These are phyloP conservation scores for Morone chrysops DNA, from an alignment of 2,113 vertebrate species.

Conservation along the genomic window DNA sequence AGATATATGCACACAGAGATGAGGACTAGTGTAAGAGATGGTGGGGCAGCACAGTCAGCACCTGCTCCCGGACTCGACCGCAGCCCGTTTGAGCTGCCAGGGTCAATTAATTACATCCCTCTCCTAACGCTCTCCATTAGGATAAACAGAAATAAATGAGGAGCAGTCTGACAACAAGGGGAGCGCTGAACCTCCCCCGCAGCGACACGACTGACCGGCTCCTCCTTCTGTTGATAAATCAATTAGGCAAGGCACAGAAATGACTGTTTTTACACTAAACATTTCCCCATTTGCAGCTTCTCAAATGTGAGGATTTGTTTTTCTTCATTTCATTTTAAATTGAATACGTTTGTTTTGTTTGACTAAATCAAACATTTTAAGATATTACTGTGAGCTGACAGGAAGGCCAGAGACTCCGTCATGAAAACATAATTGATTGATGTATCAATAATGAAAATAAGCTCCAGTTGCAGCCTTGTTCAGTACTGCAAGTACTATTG, in stretches of 20 bases:
- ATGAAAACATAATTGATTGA: not conserved
- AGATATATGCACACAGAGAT: slow-evolving; percentile 47
- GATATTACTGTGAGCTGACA: not conserved
- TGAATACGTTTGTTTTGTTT: not conserved
- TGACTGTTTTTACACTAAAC: not conserved
- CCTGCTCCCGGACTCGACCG: slow-evolving; percentile 54
- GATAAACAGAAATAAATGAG: slow-evolving; percentile 69
- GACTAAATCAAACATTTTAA: not conserved
- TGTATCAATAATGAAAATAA: slow-evolving; percentile 12
- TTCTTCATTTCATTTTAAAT: not conserved
- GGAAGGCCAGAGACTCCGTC: not conserved
- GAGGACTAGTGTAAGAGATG: slow-evolving; percentile 32
- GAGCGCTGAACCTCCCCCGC: not conserved
- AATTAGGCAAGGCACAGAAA: not conserved
- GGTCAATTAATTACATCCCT: slow-evolving; percentile 84
- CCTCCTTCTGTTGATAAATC: slow-evolving; percentile 16
- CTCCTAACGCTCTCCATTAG: slow-evolving; percentile 72
- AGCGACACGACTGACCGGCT: slow-evolving; percentile 11
- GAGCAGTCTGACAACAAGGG: slow-evolving; percentile 53
- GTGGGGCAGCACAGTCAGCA: slow-evolving; percentile 55
- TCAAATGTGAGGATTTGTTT: not conserved
- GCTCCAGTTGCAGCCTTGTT: not conserved
- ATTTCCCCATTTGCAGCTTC: not conserved
- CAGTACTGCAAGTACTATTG: slow-evolving; percentile 7
- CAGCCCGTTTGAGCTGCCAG: slow-evolving; percentile 70